Evolutionary conservation across 2,797 vertebrate species (phyloP).

Genomic region (Helarctos malayanus): DNA sequence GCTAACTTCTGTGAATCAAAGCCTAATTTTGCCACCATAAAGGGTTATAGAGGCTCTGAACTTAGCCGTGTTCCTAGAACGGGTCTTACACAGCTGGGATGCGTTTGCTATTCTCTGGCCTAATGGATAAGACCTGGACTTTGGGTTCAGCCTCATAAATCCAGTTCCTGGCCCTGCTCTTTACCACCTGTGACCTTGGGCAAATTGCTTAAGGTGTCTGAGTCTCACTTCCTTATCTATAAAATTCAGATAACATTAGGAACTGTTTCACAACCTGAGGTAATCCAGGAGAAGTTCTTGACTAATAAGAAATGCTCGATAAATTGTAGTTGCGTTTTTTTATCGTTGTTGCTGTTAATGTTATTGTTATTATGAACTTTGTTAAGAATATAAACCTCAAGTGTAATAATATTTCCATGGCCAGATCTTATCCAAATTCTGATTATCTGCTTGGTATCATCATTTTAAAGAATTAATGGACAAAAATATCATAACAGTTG

Average conservation of each 20-base stretch:
- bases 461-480: background rate
- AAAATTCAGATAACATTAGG: slow-evolving; percentile 31
- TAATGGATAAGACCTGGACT: background rate
- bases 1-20: background rate
- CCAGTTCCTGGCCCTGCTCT: background rate
- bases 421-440: slow-evolving; percentile 29
- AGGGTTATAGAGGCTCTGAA: background rate
- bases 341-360: background rate
- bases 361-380: background rate
- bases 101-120: background rate
- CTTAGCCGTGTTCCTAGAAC: background rate
- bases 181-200: background rate
- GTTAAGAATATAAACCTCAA: slow-evolving; percentile 17
- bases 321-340: background rate
- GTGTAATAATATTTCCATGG: background rate
- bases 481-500: background rate
- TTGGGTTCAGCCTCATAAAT: background rate
- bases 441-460: background rate
- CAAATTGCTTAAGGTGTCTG: background rate
- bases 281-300: slow-evolving; percentile 29
- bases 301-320: background rate
- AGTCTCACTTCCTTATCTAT: slow-evolving; percentile 16
- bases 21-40: background rate
- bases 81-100: background rate
- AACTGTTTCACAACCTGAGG: slow-evolving; percentile 15